Conservation (phyloP, 2,888 invertebrate genomes). For the Ditula angustiorana region DNA sequence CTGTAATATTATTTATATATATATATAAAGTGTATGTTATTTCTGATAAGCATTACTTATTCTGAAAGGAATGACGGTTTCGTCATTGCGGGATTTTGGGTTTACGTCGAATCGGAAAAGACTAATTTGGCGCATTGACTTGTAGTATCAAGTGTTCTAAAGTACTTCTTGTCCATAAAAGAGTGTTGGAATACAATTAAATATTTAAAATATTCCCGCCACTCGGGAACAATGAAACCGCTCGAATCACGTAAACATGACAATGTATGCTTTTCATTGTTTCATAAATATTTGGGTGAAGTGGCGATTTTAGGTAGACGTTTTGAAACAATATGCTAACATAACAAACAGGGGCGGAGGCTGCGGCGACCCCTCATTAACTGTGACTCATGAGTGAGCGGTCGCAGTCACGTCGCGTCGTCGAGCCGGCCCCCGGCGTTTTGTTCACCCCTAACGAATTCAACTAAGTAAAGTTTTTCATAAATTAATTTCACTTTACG, state of each 20-base stretch:
- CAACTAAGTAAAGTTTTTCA: constrained; percentile 68
- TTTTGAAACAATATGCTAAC: constrained; percentile 57
- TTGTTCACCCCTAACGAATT: constrained; percentile 72
- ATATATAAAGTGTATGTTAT: too few species aligned
- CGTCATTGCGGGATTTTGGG: too few species aligned
- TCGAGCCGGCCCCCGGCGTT: constrained; percentile 57
- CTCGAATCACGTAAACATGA: neutral
- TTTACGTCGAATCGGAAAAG: too few species aligned
- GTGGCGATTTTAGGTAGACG: constrained; percentile 54
- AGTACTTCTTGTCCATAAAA: too few species aligned
- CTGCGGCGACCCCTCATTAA: constrained; percentile 72
- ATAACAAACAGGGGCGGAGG: constrained; percentile 49
- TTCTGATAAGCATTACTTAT: too few species aligned
- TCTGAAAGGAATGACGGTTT: too few species aligned
- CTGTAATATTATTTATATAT: too few species aligned
- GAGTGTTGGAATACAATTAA: neutral
- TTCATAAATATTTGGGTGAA: constrained; percentile 55
- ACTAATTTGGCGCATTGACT: too few species aligned
- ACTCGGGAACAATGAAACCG: neutral
- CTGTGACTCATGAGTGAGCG: constrained; percentile 61
- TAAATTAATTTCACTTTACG: constrained; percentile 70
- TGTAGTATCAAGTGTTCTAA: too few species aligned
- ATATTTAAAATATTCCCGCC: neutral
- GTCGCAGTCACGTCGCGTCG: constrained; percentile 71
- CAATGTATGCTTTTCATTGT: constrained; percentile 6